A percentile compares a stretch with the other conserved stretches of the same genome.
These are phyloP conservation scores for Polydrusus cervinus DNA, from an alignment of 2,888 invertebrate species.

Conservation along the genomic window DNA sequence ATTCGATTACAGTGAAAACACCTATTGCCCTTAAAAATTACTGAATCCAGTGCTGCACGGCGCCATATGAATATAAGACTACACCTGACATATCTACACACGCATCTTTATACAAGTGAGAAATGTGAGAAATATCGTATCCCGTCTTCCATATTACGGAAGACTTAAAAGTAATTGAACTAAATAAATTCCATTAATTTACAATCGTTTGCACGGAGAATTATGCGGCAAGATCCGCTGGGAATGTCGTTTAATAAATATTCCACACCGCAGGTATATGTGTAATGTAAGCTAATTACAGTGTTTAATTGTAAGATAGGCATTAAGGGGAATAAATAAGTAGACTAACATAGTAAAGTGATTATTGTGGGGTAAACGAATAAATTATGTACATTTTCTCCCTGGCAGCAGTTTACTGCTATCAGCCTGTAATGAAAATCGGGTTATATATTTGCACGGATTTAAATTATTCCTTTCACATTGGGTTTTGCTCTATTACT, in stretches of 20 bases:
- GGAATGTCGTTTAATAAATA: conserved; percentile 33
- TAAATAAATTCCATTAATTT: conserved; percentile 37
- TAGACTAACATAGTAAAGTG: conserved; percentile 1
- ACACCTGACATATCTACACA: not conserved
- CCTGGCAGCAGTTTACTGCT: not conserved
- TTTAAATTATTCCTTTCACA: too few species aligned
- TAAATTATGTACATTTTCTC: not conserved
- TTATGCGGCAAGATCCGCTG: conserved; percentile 36
- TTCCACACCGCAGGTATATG: conserved; percentile 14
- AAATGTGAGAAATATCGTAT: conserved; percentile 30
- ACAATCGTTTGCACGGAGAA: conserved; percentile 33
- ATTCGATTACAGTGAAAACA: too few species aligned
- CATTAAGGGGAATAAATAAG: conserved; percentile 4
- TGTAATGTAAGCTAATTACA: conserved; percentile 15
- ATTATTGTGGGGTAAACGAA: not conserved
- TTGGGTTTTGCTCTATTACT: too few species aligned
- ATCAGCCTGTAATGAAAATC: not conserved
- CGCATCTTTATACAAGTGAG: conserved; percentile 25
- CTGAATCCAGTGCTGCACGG: conserved; percentile 10
- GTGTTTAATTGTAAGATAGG: not conserved
- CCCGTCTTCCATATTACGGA: conserved; percentile 39
- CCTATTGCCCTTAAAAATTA: too few species aligned
- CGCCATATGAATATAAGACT: conserved; percentile 7
- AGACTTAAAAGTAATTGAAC: conserved; percentile 29
- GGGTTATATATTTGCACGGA: not conserved